Conservation (phyloP, 2,888 invertebrate genomes). For the Ptychoptera albimana region DNA sequence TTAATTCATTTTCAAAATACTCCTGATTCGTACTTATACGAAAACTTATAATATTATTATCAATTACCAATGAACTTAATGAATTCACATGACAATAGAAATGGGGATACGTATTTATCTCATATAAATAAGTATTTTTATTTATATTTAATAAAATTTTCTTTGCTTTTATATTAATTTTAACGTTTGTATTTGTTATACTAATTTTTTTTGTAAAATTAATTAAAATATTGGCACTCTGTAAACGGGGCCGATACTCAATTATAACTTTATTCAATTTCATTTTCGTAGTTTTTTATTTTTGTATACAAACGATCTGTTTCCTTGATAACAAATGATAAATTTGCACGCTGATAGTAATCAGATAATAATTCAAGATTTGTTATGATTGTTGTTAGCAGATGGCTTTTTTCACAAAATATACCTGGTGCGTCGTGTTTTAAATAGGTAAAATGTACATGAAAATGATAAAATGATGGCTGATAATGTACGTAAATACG, state of each 20-base stretch:
- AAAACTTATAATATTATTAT: conserved; percentile 2
- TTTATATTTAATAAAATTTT: neutral
- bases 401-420: conserved; percentile 70
- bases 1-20: neutral
- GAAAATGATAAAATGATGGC: conserved; percentile 92
- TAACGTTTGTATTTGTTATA: neutral
- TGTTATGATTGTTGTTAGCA: conserved; percentile 74
- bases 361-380: conserved; percentile 70
- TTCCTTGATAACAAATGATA: conserved; percentile 68
- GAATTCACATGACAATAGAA: neutral
- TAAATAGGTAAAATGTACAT: conserved; percentile 79
- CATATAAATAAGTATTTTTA: no score
- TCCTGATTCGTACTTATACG: neutral
- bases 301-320: conserved; percentile 53
- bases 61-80: neutral
- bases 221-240: conserved; percentile 6
- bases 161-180: neutral
- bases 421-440: conserved; percentile 69
- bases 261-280: conserved; percentile 3
- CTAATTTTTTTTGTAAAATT: conserved; percentile 1
- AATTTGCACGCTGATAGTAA: conserved; percentile 68
- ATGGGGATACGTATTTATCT: neutral
- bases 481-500: conserved; percentile 88
- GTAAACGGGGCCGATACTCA: conserved; percentile 5
- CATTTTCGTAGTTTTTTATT: conserved; percentile 29